phyloP scores from a whole-genome alignment of 2,888 invertebrate genomes.

The Aphrophora alni region DNA sequence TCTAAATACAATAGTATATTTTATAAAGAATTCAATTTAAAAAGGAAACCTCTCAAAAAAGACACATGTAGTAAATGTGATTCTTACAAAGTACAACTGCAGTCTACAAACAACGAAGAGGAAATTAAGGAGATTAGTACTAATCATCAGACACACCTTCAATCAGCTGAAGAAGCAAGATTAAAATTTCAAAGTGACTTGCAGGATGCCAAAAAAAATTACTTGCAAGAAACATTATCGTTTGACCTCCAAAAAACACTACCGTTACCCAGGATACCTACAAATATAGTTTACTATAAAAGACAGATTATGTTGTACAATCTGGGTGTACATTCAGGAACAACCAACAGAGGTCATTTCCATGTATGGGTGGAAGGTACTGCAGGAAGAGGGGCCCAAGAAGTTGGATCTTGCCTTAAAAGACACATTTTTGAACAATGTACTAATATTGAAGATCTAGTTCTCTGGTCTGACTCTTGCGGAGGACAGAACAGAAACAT shows the following conservation, averaged over 20 bases:
- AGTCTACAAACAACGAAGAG: background rate
- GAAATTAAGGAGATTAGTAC: background rate
- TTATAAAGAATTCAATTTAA: conserved; percentile 25
- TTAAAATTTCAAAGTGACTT: background rate
- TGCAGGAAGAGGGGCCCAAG: too few species aligned
- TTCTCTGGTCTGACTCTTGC: too few species aligned
- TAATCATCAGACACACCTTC: background rate
- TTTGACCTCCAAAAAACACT: conserved; percentile 50
- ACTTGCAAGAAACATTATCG: background rate
- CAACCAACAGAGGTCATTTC: conserved; percentile 50
- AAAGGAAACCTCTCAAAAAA: conserved; percentile 26
- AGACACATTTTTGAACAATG: too few species aligned
- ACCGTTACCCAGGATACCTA: conserved; percentile 47
- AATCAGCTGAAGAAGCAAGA: background rate
- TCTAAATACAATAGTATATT: background rate
- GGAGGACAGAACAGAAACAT: too few species aligned
- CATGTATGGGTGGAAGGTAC: too few species aligned
- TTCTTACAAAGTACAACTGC: background rate
- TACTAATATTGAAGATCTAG: too few species aligned
- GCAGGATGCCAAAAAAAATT: background rate
- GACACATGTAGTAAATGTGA: background rate
- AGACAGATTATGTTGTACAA: conserved; percentile 50
- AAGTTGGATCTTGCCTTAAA: too few species aligned
- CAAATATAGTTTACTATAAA: conserved; percentile 50
- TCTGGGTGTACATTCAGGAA: conserved; percentile 45